Evolutionary conservation across 2,888 invertebrate species (phyloP), one percentile per base, ranked within the genome.

Genomic region (Volucella inflata): DNA sequence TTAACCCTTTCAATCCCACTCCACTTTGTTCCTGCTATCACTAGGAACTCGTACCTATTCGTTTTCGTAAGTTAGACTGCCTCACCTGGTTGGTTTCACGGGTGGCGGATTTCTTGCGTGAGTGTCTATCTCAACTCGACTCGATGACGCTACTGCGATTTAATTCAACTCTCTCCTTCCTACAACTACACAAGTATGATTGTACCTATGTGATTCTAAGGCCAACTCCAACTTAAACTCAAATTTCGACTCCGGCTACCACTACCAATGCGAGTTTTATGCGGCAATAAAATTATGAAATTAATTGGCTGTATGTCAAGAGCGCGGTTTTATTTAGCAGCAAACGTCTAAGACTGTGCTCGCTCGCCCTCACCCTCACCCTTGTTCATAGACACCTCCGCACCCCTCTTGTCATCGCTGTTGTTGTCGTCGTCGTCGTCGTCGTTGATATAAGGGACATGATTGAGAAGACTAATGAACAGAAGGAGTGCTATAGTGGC

Each of bases 251-350:
- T 3, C 17, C 11, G n/a, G n/a, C 14, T 42, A 40, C 36, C n/a
- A 46, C 70, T 21, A 30, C 42, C 42, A 42, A 44, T 50, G 2
- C 16, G 53, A 36, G 9, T 57, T 70, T 50, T 64, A 59, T 65
- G 44, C 14, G 80, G 81, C 81, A 81, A 81, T 85, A 72, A 85
- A 85, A 68, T 77, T 85, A 77, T 85, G 81, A 74, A 77, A 81
- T 68, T 81, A 85, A 85, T 85, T 85, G 76, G 68, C 57, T 81
- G 81, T 81, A 85, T 85, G 80, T 76, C 84, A 80, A 85, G 80
- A 62, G 40, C 76, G 71, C 67, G 71, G 77, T 77, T 78, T 82
- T 77, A 51, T 76, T 68, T 53, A 60, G 55, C 59, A 50, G 68
- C 50, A 21, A 51, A 38, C 12, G 17, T 51, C 14, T 30, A 55